Conservation (phyloP, 2,888 invertebrate species). For the Scaptomyza polygonia region DNA sequence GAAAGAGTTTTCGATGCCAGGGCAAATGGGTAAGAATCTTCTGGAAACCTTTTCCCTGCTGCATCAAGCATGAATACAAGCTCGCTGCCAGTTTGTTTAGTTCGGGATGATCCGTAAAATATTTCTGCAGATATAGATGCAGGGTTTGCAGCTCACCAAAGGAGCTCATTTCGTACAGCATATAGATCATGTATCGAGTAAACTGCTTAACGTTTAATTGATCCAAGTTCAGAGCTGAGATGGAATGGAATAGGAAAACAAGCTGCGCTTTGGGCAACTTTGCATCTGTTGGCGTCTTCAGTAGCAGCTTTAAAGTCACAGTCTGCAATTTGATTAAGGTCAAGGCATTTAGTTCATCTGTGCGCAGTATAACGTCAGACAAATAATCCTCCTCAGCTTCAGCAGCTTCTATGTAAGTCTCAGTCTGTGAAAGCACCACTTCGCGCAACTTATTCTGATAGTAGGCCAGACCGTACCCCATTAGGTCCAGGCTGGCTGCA, state of each 20-base stretch:
- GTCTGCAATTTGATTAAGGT: constrained; percentile 80
- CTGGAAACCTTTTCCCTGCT: constrained; percentile 22
- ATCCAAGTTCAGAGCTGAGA: constrained; percentile 60
- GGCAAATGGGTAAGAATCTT: constrained; percentile 65
- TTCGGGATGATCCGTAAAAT: constrained; percentile 34
- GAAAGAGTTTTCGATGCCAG: constrained; percentile 82
- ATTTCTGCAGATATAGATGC: constrained; percentile 70
- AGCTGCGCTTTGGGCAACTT: constrained; percentile 40
- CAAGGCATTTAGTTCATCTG: constrained; percentile 72
- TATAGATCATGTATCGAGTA: constrained; percentile 80
- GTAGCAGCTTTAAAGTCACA: constrained; percentile 73
- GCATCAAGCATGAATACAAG: constrained; percentile 46
- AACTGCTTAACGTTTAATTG: constrained; percentile 32
- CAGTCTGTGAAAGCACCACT: constrained; percentile 72
- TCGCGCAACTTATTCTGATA: constrained; percentile 83
- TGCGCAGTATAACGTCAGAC: constrained; percentile 71
- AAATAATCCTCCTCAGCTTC: constrained; percentile 56
- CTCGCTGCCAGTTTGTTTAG: constrained; percentile 51
- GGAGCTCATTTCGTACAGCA: constrained; percentile 84
- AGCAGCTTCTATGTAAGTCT: constrained; percentile 26
- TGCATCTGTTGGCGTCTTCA: constrained; percentile 23
- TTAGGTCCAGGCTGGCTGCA: constrained; percentile 80
- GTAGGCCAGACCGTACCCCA: constrained; percentile 82
- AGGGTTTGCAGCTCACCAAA: constrained; percentile 82
- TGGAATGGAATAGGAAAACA: constrained; percentile 54